phyloP scores from a whole-genome alignment of 1,140 invertebrate genomes.

The Brachionus rubens region DNA sequence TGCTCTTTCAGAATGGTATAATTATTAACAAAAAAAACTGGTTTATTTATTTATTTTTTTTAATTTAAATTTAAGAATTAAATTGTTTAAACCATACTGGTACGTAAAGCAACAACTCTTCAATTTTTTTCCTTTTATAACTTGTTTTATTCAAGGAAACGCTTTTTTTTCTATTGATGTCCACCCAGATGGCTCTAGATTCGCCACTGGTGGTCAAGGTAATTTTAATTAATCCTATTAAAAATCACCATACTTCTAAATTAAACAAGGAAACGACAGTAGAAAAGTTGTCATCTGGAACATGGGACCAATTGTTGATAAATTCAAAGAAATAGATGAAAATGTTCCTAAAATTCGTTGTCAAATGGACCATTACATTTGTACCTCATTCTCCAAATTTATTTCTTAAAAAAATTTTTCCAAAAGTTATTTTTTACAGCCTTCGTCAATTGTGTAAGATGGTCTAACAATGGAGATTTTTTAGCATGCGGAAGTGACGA shows the following conservation, averaged over 20 bases:
- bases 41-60: neutral
- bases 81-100: slow-evolving; percentile 83
- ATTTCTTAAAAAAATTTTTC: slow-evolving; percentile 34
- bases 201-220: slow-evolving; percentile 84
- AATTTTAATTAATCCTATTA: slow-evolving; percentile 49
- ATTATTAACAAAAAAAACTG: slow-evolving; percentile 10
- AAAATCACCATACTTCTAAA: neutral
- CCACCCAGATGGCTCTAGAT: slow-evolving; percentile 77
- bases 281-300: slow-evolving; percentile 85
- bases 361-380: slow-evolving; percentile 87
- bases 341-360: slow-evolving; percentile 86
- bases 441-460: slow-evolving; percentile 94
- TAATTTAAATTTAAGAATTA: slow-evolving; percentile 66
- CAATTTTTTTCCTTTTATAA: neutral
- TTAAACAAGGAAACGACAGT: slow-evolving; percentile 55
- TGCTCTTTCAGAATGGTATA: too few species aligned
- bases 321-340: slow-evolving; percentile 66
- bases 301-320: slow-evolving; percentile 75
- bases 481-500: slow-evolving; percentile 93
- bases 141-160: slow-evolving; percentile 44
- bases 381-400: slow-evolving; percentile 59
- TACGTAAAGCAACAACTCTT: too few species aligned
- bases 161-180: slow-evolving; percentile 96
- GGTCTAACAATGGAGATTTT: slow-evolving; percentile 81
- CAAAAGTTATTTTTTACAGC: slow-evolving; percentile 62